These are phyloP conservation scores for Apocheima hispidaria DNA, from an alignment of 2,888 invertebrate genomes.

Conservation along the genomic window DNA sequence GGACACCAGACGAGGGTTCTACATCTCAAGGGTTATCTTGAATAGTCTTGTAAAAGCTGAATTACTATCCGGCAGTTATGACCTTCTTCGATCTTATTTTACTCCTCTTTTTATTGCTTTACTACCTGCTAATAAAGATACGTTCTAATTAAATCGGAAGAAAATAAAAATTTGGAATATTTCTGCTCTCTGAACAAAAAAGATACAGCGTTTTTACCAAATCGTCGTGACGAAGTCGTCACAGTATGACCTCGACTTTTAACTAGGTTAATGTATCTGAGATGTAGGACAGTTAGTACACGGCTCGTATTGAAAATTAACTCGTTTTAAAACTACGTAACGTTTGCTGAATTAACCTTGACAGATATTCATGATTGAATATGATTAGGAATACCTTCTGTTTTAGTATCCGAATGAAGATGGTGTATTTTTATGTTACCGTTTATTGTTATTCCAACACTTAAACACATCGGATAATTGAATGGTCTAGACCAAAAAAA, in stretches of 20 bases:
- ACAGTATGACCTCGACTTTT: constrained; percentile 65
- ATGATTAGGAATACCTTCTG: too few relatives aligned
- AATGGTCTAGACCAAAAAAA: constrained; percentile 9
- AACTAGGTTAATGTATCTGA: constrained; percentile 79
- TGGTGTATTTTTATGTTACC: constrained; percentile 30
- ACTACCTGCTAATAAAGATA: constrained; percentile 19
- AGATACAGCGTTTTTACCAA: constrained; percentile 42
- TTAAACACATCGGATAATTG: constrained; percentile 15
- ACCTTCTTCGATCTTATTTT: constrained; percentile 48
- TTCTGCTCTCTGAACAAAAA: constrained; percentile 17
- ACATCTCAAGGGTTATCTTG: constrained; percentile 63
- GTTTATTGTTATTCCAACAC: constrained; percentile 13
- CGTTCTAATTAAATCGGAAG: constrained; percentile 8
- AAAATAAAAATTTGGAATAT: constrained; percentile 13
- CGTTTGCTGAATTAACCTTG: constrained; percentile 64
- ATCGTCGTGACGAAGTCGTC: constrained; percentile 65
- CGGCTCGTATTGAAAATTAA: constrained; percentile 63
- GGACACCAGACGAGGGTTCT: constrained; percentile 58
- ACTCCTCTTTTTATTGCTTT: constrained; percentile 13
- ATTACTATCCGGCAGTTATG: constrained; percentile 50
- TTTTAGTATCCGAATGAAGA: constrained; percentile 56
- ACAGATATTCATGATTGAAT: constrained; percentile 58
- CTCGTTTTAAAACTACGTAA: constrained; percentile 51
- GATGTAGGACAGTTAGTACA: constrained; percentile 72
- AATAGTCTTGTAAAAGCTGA: constrained; percentile 63